Conservation (phyloP, 2,113 vertebrate species). For the Chaetorhynchus papuensis region DNA sequence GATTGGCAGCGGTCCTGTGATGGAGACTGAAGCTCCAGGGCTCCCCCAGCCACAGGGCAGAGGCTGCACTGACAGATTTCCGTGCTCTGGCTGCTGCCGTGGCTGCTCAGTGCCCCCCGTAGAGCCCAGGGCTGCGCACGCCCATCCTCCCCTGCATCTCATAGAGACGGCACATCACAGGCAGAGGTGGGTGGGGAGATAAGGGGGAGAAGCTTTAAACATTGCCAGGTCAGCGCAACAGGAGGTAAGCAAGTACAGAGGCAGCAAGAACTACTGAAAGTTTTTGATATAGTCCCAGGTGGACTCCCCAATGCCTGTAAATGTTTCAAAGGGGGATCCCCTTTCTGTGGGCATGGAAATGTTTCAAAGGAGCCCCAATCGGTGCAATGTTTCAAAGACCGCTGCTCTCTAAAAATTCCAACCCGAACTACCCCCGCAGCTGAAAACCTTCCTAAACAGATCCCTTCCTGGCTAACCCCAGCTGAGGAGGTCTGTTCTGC, state of each 20-base stretch:
- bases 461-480: not conserved
- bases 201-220: constrained; percentile 21
- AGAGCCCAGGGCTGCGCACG: not conserved
- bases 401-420: not conserved
- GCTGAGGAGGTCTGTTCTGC: not conserved
- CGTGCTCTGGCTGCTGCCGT: not conserved
- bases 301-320: constrained; percentile 37
- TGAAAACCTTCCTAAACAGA: constrained; percentile 52
- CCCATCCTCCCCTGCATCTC: not conserved
- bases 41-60: not conserved
- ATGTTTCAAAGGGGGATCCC: constrained; percentile 51
- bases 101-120: not conserved
- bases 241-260: constrained; percentile 48
- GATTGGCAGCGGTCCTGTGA: fast-evolving
- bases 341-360: not conserved
- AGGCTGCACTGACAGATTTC: not conserved
- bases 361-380: constrained; percentile 52
- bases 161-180: not conserved
- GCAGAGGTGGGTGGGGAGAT: not conserved
- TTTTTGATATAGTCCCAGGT: constrained; percentile 32
- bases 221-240: not conserved
- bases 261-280: constrained; percentile 10
- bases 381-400: constrained; percentile 41
- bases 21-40: not conserved
- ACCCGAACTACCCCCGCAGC: not conserved